These are phyloP conservation scores for Antennarius striatus DNA, from an alignment of 2,113 vertebrate genomes.

Conservation along the genomic window DNA sequence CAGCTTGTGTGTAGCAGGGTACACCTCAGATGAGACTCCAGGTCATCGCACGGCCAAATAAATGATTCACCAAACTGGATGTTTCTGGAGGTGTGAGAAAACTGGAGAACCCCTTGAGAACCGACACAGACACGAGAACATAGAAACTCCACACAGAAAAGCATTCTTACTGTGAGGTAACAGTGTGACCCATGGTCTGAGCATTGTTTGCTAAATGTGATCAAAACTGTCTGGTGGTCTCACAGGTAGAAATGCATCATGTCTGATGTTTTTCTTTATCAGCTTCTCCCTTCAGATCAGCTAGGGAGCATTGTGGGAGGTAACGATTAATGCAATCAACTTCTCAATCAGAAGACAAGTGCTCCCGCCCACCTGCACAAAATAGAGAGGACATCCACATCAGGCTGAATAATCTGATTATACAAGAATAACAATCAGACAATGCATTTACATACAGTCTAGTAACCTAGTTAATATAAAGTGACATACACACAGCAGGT, in stretches of 20 bases:
- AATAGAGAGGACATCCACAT: not conserved
- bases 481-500: not conserved
- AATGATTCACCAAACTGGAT: too few relatives aligned
- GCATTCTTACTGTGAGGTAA: too few relatives aligned
- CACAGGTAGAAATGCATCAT: conserved; percentile 7
- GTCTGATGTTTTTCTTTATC: conserved; percentile 7
- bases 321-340: not conserved
- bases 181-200: too few relatives aligned
- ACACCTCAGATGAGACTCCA: too few relatives aligned
- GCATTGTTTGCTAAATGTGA: conserved; percentile 36
- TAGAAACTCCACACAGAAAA: too few relatives aligned
- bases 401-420: not conserved
- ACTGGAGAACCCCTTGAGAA: too few relatives aligned
- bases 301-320: conserved; percentile 12
- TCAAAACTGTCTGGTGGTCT: conserved; percentile 33
- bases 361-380: not conserved
- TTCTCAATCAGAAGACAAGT: not conserved
- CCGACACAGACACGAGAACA: too few relatives aligned
- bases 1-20: too few relatives aligned
- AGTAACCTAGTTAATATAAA: not conserved
- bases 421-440: not conserved
- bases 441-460: not conserved
- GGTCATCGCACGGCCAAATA: too few relatives aligned
- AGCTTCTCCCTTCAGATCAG: not conserved
- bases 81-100: too few relatives aligned